These are phyloP conservation scores for Bombyx mandarina DNA, from an alignment of 1,140 invertebrate species.

Conservation along the genomic window DNA sequence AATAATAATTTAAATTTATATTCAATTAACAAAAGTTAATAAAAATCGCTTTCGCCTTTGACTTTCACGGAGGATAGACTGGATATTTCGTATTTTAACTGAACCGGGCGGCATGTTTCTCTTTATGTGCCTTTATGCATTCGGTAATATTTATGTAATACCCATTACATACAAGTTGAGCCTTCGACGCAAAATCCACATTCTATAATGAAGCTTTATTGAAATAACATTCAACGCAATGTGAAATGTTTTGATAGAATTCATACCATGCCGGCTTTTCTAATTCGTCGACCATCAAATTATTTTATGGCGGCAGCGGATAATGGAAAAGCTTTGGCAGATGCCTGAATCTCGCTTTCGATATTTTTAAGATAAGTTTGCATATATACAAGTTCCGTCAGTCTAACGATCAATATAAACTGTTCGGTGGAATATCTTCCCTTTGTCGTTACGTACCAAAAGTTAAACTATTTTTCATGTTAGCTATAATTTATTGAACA, in stretches of 20 bases:
- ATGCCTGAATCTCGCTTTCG: background rate
- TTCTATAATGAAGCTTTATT: slow-evolving; percentile 1
- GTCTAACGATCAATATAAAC: too few species aligned
- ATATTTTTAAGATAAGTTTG: background rate
- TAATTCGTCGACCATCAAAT: background rate
- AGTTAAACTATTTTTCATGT: too few species aligned
- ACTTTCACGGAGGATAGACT: slow-evolving; percentile 9
- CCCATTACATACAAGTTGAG: slow-evolving; percentile 8
- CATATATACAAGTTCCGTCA: background rate
- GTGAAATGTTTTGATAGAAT: background rate
- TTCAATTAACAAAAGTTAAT: too few species aligned
- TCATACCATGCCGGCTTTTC: too few species aligned
- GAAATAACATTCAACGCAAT: background rate
- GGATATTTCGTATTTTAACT: slow-evolving; percentile 23
- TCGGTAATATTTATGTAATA: slow-evolving; percentile 19
- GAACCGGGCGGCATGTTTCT: slow-evolving; percentile 20
- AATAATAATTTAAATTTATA: too few species aligned
- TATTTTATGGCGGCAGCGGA: background rate
- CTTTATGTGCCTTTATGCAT: slow-evolving; percentile 23
- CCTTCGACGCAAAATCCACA: slow-evolving; percentile 5
- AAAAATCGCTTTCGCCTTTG: too few species aligned
- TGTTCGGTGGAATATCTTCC: too few species aligned
- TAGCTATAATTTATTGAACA: too few species aligned
- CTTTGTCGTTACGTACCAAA: too few species aligned
- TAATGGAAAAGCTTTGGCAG: background rate